These are phyloP conservation scores for Australoheros scitulus DNA, from an alignment of 2,113 vertebrate genomes.

Conservation along the genomic window DNA sequence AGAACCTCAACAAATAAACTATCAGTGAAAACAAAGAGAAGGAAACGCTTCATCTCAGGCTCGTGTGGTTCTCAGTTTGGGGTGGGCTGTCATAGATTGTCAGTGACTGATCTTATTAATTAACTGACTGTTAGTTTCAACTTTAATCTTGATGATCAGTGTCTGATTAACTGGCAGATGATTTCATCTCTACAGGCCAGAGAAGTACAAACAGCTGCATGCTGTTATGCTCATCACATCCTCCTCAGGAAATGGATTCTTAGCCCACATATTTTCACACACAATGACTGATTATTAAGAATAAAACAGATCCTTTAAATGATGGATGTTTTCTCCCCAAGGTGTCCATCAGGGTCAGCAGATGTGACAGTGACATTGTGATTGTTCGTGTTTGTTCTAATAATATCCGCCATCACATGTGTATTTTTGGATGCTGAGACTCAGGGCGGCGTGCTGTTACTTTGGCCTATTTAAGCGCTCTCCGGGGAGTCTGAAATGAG, in stretches of 20 bases:
- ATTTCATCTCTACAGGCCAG: not conserved
- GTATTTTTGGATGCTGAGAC: constrained; percentile 34
- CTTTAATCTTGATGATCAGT: not conserved
- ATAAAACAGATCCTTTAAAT: not conserved
- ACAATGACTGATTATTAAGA: not conserved
- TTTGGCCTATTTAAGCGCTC: constrained; percentile 23
- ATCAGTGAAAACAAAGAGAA: not conserved
- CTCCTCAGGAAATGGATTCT: not conserved
- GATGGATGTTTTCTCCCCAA: not conserved
- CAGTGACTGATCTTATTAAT: not conserved
- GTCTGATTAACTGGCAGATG: not conserved
- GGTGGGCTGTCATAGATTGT: not conserved
- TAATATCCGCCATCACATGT: not conserved
- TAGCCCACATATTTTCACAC: not conserved
- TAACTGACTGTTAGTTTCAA: not conserved
- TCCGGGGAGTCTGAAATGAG: not conserved
- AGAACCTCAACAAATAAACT: too few relatives aligned
- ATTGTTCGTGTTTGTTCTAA: not conserved
- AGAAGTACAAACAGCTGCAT: too few relatives aligned
- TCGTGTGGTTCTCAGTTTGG: not conserved
- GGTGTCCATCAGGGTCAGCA: not conserved
- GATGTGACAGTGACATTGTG: not conserved
- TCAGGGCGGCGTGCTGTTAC: not conserved
- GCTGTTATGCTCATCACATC: too few relatives aligned
- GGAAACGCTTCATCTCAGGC: not conserved